Evolutionary conservation across 2,888 invertebrate species (phyloP).

Genomic region (Nipponacmea schrenckii): DNA sequence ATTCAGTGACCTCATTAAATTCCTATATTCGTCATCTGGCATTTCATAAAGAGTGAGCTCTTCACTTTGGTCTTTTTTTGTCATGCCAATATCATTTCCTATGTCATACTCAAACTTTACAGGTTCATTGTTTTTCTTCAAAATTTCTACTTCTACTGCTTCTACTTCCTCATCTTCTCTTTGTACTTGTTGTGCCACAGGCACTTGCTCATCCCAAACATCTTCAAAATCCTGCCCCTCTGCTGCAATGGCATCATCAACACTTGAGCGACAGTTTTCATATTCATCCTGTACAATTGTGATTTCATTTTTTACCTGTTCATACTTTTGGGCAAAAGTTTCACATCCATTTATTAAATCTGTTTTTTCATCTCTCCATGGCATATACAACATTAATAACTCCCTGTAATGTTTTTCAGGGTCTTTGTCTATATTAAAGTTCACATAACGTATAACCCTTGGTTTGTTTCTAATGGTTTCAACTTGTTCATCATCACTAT

Average conservation of each 20-base stretch:
- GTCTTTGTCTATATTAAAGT: slow-evolving; percentile 38
- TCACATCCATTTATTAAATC: too few species aligned
- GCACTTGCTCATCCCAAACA: slow-evolving; percentile 30
- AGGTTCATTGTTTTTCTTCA: slow-evolving; percentile 11
- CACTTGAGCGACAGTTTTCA: too few species aligned
- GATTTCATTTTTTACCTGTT: slow-evolving; percentile 21
- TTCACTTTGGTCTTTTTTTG: slow-evolving; percentile 11
- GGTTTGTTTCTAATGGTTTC: slow-evolving; percentile 12
- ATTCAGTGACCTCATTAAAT: slow-evolving; percentile 32
- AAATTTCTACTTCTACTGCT: neutral
- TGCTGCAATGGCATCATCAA: too few species aligned
- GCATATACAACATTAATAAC: slow-evolving; percentile 49
- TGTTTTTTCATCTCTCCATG: slow-evolving; percentile 52
- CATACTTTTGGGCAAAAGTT: too few species aligned
- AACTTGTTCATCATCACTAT: slow-evolving; percentile 14
- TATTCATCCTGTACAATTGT: slow-evolving; percentile 18
- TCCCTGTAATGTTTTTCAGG: slow-evolving; percentile 47
- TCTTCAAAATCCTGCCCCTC: too few species aligned
- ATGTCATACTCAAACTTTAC: slow-evolving; percentile 34
- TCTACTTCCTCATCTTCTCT: slow-evolving; percentile 20
- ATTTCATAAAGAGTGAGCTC: slow-evolving; percentile 26
- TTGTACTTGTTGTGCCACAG: slow-evolving; percentile 27
- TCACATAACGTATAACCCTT: slow-evolving; percentile 32
- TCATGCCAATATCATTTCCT: slow-evolving; percentile 29
- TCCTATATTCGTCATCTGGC: slow-evolving; percentile 30